Conservation (phyloP, 2,888 invertebrate species). For the Drosophila mulleri region DNA sequence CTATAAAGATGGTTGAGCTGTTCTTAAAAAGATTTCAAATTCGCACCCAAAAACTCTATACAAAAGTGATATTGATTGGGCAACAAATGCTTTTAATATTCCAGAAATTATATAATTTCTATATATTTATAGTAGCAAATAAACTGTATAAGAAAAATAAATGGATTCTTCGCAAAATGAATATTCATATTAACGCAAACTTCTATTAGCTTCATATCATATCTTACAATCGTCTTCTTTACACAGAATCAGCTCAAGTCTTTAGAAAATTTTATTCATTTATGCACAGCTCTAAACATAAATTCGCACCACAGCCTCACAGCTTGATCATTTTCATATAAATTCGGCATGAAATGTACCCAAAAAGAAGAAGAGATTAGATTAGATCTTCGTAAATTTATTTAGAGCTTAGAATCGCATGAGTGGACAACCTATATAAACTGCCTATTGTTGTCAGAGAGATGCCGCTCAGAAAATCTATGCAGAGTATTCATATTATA, state of each 20-base stretch:
- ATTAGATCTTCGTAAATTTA: constrained; percentile 1
- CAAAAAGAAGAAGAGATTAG: neutral
- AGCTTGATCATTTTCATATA: neutral
- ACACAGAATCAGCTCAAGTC: neutral
- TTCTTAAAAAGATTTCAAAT: neutral
- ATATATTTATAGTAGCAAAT: too few relatives aligned
- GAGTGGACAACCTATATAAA: constrained; percentile 12
- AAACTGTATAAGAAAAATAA: neutral
- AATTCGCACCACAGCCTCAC: neutral
- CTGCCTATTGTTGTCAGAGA: constrained; percentile 10
- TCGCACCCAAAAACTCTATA: neutral
- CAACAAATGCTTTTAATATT: neutral
- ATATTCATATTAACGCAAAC: neutral
- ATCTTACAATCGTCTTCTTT: neutral
- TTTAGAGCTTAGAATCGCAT: neutral
- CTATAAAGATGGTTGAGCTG: constrained; percentile 11
- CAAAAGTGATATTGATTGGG: neutral
- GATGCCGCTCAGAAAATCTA: constrained; percentile 31
- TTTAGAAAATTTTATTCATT: constrained; percentile 3
- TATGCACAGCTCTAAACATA: neutral
- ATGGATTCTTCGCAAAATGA: neutral
- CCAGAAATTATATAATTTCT: neutral
- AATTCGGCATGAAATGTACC: neutral
- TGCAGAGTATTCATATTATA: constrained; percentile 45
- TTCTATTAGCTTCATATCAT: neutral